Evolutionary conservation across 2,113 vertebrate genomes (phyloP), one percentile per base, ranked within the genome.

Genomic region (Varanus komodoensis): DNA sequence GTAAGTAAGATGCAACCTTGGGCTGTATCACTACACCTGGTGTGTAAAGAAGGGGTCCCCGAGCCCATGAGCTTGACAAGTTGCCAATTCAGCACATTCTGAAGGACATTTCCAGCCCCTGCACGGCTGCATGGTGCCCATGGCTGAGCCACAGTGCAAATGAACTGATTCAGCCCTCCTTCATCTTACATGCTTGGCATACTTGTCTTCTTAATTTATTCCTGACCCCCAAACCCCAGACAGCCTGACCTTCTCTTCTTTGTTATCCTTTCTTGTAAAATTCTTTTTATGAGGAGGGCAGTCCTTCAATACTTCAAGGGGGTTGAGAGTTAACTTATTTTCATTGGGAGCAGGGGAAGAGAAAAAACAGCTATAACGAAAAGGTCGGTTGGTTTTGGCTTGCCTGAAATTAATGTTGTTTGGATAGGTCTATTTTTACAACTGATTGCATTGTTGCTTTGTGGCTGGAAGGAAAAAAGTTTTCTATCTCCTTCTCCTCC

Each of bases 251-350:
- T 88, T 38, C 73, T 87, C 52, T 73, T n/a, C 38, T 54, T n/a
- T 29, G 84, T 86, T 85, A 89, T 82, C 54, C 61, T 90, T 92
- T 68, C 91, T 88, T 52, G 90, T 68, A 57, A 88, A 92, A 87
- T 44, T 84, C 78, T 50, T 71, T 80, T 85, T 38, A 74, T 50
- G n/a, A 64, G 84, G 82, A 82, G 38, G 73, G 86, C 61, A 77
- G 85, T 15, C 17, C 61, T 64, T 64, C 78, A 80, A 25, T 38
- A 71, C 80, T 75, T 84, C 83, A 38, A 52, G 89, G 61, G 61
- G 81, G 11, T 32, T 79, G 86, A 71, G 90, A 71, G 61, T 79
- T 64, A 50, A 89, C 84, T 81, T 89, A 71, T 87, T 87, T 80
- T 91, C 87, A 54, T 80, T 86, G 69, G 61, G 32, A 1, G 27